Evolutionary conservation across 2,888 invertebrate genomes (phyloP).

Genomic region (Agonum fuliginosum): DNA sequence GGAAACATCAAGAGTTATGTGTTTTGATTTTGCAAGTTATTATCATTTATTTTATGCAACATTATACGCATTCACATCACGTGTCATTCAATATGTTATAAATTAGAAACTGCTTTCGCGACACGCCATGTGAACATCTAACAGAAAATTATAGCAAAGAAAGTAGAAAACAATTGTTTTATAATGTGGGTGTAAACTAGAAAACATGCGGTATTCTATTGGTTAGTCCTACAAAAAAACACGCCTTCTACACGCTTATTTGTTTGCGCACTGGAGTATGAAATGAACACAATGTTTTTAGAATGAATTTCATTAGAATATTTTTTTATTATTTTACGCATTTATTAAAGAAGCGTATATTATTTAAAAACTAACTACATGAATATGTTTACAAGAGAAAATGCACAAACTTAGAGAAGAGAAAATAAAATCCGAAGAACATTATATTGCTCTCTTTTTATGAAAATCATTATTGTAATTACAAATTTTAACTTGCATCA

Average conservation of each 20-base stretch:
- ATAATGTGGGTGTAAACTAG: constrained; percentile 8
- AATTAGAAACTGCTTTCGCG: background rate
- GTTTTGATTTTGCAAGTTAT: background rate
- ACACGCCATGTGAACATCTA: too few relatives aligned
- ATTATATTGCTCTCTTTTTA: too few relatives aligned
- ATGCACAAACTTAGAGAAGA: too few relatives aligned
- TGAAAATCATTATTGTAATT: too few relatives aligned
- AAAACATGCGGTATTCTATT: background rate
- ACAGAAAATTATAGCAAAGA: background rate
- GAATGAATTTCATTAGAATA: too few relatives aligned
- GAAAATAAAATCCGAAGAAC: too few relatives aligned
- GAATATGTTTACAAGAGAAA: too few relatives aligned
- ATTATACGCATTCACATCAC: background rate
- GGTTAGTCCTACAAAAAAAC: background rate
- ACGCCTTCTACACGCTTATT: constrained; percentile 19
- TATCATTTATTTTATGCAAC: background rate
- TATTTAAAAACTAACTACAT: too few relatives aligned
- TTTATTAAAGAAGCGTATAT: too few relatives aligned
- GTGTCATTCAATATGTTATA: background rate
- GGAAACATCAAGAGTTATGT: background rate
- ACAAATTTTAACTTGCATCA: too few relatives aligned
- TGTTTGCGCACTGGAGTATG: constrained; percentile 20
- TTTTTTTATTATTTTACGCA: too few relatives aligned
- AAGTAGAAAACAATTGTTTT: background rate
- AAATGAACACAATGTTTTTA: background rate